A percentile compares a stretch with the other conserved stretches of the same genome.
These are phyloP conservation scores for Dascillus cervinus DNA, from an alignment of 2,888 invertebrate genomes.

Conservation along the genomic window DNA sequence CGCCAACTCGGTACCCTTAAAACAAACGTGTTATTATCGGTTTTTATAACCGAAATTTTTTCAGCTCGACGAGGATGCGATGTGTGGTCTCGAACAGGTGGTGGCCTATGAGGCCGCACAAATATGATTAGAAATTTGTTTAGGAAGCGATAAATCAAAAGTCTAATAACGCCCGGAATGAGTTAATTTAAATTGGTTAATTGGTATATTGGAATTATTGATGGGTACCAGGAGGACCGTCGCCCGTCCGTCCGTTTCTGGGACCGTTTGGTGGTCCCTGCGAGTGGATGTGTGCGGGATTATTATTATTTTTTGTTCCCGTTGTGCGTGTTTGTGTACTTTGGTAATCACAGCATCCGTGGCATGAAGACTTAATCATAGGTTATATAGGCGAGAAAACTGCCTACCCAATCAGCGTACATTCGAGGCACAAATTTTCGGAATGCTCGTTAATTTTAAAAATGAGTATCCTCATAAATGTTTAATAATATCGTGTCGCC, in stretches of 20 bases:
- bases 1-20: conserved; percentile 9
- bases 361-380: conserved; percentile 31
- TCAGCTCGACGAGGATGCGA: conserved; percentile 9
- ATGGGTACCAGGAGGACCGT: too few species aligned
- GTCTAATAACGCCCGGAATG: conserved; percentile 13
- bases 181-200: conserved; percentile 9
- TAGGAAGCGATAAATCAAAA: conserved; percentile 18
- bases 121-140: conserved; percentile 10
- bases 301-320: conserved; percentile 2
- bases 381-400: conserved; percentile 33
- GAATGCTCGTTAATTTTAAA: too few species aligned
- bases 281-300: too few species aligned
- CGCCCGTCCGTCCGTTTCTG: too few species aligned
- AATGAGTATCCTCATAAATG: too few species aligned
- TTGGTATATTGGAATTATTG: too few species aligned
- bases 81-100: conserved; percentile 20
- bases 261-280: too few species aligned
- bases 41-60: conserved; percentile 24
- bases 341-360: conserved; percentile 21
- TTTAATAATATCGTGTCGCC: too few species aligned
- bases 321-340: conserved; percentile 13
- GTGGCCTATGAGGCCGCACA: conserved; percentile 13
- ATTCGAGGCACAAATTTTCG: too few species aligned
- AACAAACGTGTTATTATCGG: conserved; percentile 21
- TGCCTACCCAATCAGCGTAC: conserved; percentile 25